Evolutionary conservation across 1,140 invertebrate genomes (phyloP).

Genomic region (Tribolium castaneum): DNA sequence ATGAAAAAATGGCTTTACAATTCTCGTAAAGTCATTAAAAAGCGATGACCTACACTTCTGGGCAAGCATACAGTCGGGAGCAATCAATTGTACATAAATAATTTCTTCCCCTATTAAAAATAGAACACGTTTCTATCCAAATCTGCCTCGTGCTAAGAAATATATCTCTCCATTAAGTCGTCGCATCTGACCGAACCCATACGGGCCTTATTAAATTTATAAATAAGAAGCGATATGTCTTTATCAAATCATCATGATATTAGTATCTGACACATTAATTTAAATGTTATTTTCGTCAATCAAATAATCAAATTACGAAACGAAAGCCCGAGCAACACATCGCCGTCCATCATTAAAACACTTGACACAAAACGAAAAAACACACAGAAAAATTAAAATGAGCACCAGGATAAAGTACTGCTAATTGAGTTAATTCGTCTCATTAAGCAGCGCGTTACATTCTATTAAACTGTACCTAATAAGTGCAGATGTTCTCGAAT

Average conservation of each 20-base stretch:
- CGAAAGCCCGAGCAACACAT: not conserved
- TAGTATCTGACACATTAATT: slow-evolving; percentile 34
- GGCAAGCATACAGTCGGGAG: too few species aligned
- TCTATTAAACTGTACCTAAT: slow-evolving; percentile 33
- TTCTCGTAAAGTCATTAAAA: too few species aligned
- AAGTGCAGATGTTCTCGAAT: slow-evolving; percentile 35
- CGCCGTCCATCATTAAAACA: not conserved
- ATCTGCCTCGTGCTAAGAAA: not conserved
- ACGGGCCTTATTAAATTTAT: slow-evolving; percentile 32
- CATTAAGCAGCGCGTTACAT: slow-evolving; percentile 29
- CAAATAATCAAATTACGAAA: slow-evolving; percentile 16
- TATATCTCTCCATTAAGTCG: slow-evolving; percentile 20
- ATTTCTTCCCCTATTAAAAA: not conserved
- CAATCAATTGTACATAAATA: too few species aligned
- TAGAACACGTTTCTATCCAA: not conserved
- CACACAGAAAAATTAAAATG: slow-evolving; percentile 27
- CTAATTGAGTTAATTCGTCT: slow-evolving; percentile 26
- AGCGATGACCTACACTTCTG: too few species aligned
- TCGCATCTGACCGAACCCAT: not conserved
- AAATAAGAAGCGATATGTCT: slow-evolving; percentile 38
- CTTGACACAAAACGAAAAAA: slow-evolving; percentile 7
- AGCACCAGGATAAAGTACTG: slow-evolving; percentile 23
- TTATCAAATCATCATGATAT: slow-evolving; percentile 33
- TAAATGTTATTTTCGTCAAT: slow-evolving; percentile 36
- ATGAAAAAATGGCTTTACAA: too few species aligned